A percentile compares a stretch with the other conserved stretches of the same genome.
Conservation (phyloP, 2,113 vertebrate genomes). For the Xyrauchen texanus region DNA sequence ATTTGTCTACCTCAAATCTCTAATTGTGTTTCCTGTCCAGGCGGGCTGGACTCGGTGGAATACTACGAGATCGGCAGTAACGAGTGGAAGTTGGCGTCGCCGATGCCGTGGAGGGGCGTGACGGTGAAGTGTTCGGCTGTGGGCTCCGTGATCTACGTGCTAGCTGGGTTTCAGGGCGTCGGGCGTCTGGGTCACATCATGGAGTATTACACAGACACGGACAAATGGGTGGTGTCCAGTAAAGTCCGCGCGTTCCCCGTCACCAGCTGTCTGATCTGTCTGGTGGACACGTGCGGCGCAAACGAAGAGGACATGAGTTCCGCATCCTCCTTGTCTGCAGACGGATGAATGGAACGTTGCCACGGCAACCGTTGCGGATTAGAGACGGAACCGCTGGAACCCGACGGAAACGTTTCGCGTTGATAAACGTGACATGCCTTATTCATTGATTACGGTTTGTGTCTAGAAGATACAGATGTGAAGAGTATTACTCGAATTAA, state of each 20-base stretch:
- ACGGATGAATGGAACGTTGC: slow-evolving; percentile 2
- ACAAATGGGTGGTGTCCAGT: slow-evolving; percentile 88
- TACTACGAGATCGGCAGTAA: slow-evolving; percentile 93
- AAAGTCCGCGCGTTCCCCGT: slow-evolving; percentile 96
- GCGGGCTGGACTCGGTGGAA: slow-evolving; percentile 93
- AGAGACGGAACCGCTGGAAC: not conserved
- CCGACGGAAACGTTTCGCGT: too few species aligned
- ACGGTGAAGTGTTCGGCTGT: slow-evolving; percentile 96
- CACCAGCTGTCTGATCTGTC: slow-evolving; percentile 94
- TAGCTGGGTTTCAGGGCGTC: slow-evolving; percentile 96
- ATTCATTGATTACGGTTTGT: too few species aligned
- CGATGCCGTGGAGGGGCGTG: slow-evolving; percentile 95
- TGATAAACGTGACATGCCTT: too few species aligned
- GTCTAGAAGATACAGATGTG: too few species aligned
- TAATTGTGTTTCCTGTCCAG: slow-evolving; percentile 63
- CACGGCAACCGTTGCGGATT: not conserved
- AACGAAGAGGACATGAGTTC: slow-evolving; percentile 83
- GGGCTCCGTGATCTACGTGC: slow-evolving; percentile 87
- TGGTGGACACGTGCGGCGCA: slow-evolving; percentile 94
- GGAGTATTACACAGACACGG: slow-evolving; percentile 92
- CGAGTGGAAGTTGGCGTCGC: slow-evolving; percentile 89
- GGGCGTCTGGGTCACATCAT: slow-evolving; percentile 91
- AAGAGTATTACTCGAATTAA: too few species aligned
- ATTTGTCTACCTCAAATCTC: too few species aligned
- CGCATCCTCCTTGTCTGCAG: slow-evolving; percentile 17